phyloP scores from a whole-genome alignment of 2,113 vertebrate genomes.

The Phasianus colchicus region DNA sequence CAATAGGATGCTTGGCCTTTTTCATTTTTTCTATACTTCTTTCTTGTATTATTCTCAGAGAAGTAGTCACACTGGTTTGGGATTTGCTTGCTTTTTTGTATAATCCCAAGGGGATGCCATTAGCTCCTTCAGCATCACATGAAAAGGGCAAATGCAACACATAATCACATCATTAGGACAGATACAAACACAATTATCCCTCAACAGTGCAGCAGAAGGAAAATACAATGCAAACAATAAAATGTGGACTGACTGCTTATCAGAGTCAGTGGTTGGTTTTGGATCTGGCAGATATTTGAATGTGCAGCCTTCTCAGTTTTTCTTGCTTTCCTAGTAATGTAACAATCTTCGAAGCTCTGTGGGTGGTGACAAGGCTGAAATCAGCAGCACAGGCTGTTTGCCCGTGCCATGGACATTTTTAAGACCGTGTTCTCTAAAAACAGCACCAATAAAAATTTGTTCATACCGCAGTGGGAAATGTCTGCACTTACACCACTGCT shows the following conservation, averaged over 20 bases:
- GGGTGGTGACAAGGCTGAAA: neutral
- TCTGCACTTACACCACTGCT: neutral
- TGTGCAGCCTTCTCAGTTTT: neutral
- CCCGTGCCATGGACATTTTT: neutral
- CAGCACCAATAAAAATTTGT: neutral
- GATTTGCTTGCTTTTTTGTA: slow-evolving; percentile 6
- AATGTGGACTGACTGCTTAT: neutral
- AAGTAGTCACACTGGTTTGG: neutral
- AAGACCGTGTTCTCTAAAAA: neutral
- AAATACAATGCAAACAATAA: slow-evolving; percentile 1
- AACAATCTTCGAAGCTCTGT: neutral
- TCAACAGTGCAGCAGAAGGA: neutral
- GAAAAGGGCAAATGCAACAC: neutral
- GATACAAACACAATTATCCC: slow-evolving; percentile 28
- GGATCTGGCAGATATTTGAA: neutral
- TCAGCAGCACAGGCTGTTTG: neutral
- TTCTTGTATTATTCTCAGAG: neutral
- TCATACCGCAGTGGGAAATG: neutral
- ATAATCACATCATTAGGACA: slow-evolving; percentile 34
- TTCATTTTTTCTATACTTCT: neutral
- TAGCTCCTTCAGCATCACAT: slow-evolving; percentile 7
- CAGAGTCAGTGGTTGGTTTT: neutral
- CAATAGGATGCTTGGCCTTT: neutral
- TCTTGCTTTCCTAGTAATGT: neutral
- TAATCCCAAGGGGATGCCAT: slow-evolving; percentile 3